phyloP scores from a whole-genome alignment of 2,888 invertebrate species.

The Seira sanloemensis region DNA sequence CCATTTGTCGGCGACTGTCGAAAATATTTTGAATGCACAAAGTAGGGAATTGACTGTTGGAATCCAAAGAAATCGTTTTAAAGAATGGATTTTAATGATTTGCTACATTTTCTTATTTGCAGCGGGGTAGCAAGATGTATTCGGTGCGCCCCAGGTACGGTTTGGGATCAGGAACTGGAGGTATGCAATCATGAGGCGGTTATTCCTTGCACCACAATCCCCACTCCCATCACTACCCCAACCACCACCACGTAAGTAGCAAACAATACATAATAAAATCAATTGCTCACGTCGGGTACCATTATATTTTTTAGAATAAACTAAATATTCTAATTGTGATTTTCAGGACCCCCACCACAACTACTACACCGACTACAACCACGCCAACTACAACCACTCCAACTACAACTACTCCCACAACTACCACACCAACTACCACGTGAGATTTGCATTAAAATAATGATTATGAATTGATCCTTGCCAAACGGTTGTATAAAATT shows the following conservation, averaged over 20 bases:
- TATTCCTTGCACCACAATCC: not conserved
- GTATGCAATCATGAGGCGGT: constrained; percentile 15
- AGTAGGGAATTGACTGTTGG: not conserved
- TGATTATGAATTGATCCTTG: not conserved
- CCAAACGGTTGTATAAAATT: no score
- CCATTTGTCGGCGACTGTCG: constrained; percentile 15
- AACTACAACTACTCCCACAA: not conserved
- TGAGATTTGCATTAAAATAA: no score
- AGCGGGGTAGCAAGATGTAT: constrained; percentile 18
- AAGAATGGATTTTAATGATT: not conserved
- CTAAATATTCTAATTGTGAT: not conserved
- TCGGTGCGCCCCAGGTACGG: constrained; percentile 9
- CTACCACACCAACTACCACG: no score
- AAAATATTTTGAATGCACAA: constrained; percentile 20
- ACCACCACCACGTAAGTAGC: not conserved
- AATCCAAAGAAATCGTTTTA: not conserved
- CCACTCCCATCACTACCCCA: not conserved
- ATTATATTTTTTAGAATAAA: no score
- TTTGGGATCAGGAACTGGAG: constrained; percentile 24
- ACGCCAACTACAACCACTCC: not conserved
- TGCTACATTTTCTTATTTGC: not conserved
- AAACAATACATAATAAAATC: not conserved
- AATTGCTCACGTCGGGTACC: not conserved
- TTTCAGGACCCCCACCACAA: not conserved
- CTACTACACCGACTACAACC: not conserved